Percentiles rank a stretch among this genome's conserved stretches.
phyloP scores from a whole-genome alignment of 35 echinoderm and acorn worm genomes.

The Stichopus chloronotus region DNA sequence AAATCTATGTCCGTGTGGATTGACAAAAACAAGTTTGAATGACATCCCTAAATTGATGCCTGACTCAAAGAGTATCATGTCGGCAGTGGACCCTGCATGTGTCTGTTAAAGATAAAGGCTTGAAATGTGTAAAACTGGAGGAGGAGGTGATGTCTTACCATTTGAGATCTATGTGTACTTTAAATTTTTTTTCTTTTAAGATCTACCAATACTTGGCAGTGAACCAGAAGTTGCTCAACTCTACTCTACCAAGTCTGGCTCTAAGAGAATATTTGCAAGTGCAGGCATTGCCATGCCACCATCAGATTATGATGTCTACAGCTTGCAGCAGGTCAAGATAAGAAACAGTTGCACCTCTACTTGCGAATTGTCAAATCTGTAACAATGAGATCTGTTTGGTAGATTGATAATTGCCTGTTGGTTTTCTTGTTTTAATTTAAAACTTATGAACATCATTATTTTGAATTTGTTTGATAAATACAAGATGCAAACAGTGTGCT shows the following conservation, averaged over 20 bases:
- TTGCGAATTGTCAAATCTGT: too few relatives aligned
- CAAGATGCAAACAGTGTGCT: too few relatives aligned
- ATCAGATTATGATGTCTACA: slow-evolving; percentile 95
- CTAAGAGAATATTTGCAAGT: slow-evolving; percentile 97
- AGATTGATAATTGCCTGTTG: too few relatives aligned
- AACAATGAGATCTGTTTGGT: too few relatives aligned
- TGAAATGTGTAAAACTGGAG: neutral
- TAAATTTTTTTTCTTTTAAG: slow-evolving; percentile 8
- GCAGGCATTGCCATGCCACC: slow-evolving; percentile 83
- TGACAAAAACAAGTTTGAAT: too few relatives aligned
- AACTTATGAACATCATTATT: too few relatives aligned
- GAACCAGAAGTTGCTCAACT: slow-evolving; percentile 95
- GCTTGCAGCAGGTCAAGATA: slow-evolving; percentile 76
- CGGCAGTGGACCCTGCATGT: neutral
- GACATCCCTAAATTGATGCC: too few relatives aligned
- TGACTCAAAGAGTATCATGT: neutral
- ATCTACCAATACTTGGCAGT: slow-evolving; percentile 80
- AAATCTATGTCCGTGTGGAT: too few relatives aligned
- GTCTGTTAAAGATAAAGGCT: neutral
- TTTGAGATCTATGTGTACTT: neutral
- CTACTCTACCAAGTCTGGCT: slow-evolving; percentile 94
- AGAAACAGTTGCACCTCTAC: too few relatives aligned
- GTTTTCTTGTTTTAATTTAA: too few relatives aligned
- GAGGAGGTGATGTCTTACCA: too few relatives aligned
- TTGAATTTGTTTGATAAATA: too few relatives aligned